Evolutionary conservation across 1,140 invertebrate species (phyloP).

Genomic region (Drosophila parabipectinata): DNA sequence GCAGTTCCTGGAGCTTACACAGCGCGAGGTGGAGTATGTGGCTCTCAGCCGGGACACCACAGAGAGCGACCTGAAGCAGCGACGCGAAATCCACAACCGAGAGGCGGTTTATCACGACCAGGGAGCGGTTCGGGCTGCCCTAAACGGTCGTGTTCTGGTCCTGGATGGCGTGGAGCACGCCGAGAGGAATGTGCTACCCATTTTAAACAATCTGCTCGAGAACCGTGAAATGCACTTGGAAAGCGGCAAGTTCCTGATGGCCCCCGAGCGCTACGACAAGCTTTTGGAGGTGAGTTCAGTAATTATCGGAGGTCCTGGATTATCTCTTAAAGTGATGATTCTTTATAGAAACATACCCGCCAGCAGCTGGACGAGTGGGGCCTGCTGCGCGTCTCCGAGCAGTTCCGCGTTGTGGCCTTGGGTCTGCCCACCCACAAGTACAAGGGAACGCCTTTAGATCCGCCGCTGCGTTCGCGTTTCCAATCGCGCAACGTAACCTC

Average conservation of each 20-base stretch:
- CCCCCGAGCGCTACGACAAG: conserved; percentile 95
- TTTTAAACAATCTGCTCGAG: conserved; percentile 99
- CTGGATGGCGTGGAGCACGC: conserved; percentile 99
- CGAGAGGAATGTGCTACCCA: conserved; percentile 97
- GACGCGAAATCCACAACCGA: conserved; percentile 94
- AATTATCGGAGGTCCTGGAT: background rate
- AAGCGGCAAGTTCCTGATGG: conserved; percentile 97
- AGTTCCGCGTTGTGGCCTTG: conserved; percentile 96
- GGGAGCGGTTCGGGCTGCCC: conserved; percentile 96
- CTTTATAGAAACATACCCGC: conserved; percentile 86
- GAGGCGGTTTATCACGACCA: conserved; percentile 97
- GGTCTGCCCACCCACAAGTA: conserved; percentile 95
- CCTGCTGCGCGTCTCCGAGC: conserved; percentile 94
- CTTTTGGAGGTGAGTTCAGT: conserved; percentile 89
- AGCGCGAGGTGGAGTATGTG: conserved; percentile 96
- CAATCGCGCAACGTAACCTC: conserved; percentile 93
- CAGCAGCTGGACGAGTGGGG: conserved; percentile 92
- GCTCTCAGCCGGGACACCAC: conserved; percentile 97
- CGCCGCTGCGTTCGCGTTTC: conserved; percentile 96
- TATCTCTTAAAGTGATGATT: background rate
- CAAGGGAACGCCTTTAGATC: conserved; percentile 96
- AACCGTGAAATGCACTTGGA: conserved; percentile 99
- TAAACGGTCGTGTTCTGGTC: conserved; percentile 94
- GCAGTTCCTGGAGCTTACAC: conserved; percentile 94
- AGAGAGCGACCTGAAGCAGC: conserved; percentile 97